These are phyloP conservation scores for Sterna hirundo DNA, from an alignment of 2,113 vertebrate species.

Conservation along the genomic window DNA sequence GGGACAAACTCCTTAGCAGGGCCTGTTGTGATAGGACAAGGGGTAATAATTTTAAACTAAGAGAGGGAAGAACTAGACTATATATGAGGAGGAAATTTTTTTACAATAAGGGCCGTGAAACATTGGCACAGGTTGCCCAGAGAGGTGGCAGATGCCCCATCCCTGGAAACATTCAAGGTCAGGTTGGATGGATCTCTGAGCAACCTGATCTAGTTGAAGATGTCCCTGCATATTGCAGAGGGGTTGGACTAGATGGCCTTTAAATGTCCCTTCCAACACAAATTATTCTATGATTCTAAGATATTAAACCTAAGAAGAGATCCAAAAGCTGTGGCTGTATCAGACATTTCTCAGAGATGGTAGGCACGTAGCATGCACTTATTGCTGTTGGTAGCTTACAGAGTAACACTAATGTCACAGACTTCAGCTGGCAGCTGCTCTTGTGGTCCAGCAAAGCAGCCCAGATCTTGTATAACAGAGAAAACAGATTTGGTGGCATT, in stretches of 20 bases:
- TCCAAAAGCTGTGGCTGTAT: background rate
- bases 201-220: background rate
- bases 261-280: background rate
- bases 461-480: background rate
- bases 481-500: background rate
- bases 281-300: background rate
- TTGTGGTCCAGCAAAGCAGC: background rate
- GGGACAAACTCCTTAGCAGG: background rate
- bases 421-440: background rate
- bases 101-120: background rate
- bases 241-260: background rate
- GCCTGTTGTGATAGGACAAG: background rate
- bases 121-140: background rate
- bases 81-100: background rate
- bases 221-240: background rate
- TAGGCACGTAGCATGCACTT: background rate
- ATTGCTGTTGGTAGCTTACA: background rate
- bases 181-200: background rate
- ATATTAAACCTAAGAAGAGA: background rate
- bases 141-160: background rate
- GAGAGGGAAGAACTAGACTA: background rate
- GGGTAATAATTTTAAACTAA: background rate
- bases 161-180: background rate
- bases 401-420: background rate
- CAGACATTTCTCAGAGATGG: background rate